These are phyloP conservation scores for Petrosia ficiformis DNA, from an alignment of 37 sponge, comb jelly and placozoan species.

Conservation along the genomic window DNA sequence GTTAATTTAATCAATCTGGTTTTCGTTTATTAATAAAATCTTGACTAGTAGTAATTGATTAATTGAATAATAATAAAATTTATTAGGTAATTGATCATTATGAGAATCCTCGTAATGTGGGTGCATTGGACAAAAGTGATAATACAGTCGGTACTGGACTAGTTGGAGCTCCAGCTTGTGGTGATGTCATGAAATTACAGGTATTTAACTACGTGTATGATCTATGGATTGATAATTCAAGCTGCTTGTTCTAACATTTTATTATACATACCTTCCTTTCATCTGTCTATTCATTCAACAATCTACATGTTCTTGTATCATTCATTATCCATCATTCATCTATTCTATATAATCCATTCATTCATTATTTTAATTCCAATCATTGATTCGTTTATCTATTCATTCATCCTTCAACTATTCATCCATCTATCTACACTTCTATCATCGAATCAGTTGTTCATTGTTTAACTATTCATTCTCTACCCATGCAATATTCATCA, in stretches of 20 bases:
- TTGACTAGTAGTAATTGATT: background rate
- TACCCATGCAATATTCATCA: no score
- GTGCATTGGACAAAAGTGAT: conserved; percentile 81
- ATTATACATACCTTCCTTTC: no score
- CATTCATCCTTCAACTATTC: no score
- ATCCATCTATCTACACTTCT: no score
- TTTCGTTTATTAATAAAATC: background rate
- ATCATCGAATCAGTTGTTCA: no score
- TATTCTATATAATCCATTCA: background rate
- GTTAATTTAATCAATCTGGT: background rate
- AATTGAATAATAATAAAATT: background rate
- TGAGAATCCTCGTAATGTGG: conserved; percentile 95
- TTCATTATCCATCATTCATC: background rate
- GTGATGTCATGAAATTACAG: conserved; percentile 98
- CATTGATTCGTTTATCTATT: no score
- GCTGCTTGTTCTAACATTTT: background rate
- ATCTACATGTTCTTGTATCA: no score
- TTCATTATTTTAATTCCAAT: no score
- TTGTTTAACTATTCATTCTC: no score
- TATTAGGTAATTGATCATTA: conserved; percentile 93
- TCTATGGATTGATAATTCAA: background rate
- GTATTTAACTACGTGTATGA: conserved; percentile 12
- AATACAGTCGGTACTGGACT: conserved; percentile 88
- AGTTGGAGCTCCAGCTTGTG: conserved; percentile 98
- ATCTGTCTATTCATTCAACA: no score